Percentiles rank a stretch among this genome's conserved stretches.
Evolutionary conservation across 2,113 vertebrate species (phyloP).

Genomic region (Oreamnos americanus): DNA sequence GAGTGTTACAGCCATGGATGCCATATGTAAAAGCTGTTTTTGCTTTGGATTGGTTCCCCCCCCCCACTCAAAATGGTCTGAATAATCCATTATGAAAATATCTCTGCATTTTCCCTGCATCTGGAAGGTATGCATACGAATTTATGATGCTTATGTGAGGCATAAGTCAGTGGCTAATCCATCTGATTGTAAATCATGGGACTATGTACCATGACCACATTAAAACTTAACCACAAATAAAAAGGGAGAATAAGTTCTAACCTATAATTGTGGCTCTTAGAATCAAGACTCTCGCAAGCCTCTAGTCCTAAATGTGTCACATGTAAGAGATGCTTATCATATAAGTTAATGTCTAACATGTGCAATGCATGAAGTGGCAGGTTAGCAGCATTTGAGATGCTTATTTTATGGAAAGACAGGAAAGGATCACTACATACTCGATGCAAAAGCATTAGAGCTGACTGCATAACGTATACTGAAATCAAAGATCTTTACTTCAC

Average conservation of each 20-base stretch:
- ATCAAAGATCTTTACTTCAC: not conserved
- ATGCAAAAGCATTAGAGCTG: not conserved
- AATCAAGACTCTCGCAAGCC: constrained; percentile 30
- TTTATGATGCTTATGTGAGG: constrained; percentile 67
- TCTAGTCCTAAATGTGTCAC: constrained; percentile 61
- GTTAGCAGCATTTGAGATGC: constrained; percentile 36
- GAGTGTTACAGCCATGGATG: constrained; percentile 13
- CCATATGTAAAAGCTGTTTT: constrained; percentile 67
- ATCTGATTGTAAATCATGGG: constrained; percentile 66
- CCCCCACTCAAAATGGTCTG: constrained; percentile 36
- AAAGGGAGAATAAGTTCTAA: constrained; percentile 58
- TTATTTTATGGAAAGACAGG: constrained; percentile 37
- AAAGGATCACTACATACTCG: not conserved
- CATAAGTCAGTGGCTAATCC: constrained; percentile 66
- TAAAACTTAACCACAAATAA: constrained; percentile 69
- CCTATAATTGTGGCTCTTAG: constrained; percentile 66
- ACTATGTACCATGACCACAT: constrained; percentile 70
- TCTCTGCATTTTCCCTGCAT: constrained; percentile 62
- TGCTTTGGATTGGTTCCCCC: constrained; percentile 23
- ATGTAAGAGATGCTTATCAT: constrained; percentile 55
- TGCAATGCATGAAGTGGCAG: not conserved
- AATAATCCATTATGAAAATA: constrained; percentile 55
- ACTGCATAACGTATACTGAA: not conserved
- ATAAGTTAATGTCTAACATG: constrained; percentile 68
- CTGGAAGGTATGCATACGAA: constrained; percentile 70